phyloP scores from a whole-genome alignment of 2,797 vertebrate genomes.

The Pseudochirops cupreus region DNA sequence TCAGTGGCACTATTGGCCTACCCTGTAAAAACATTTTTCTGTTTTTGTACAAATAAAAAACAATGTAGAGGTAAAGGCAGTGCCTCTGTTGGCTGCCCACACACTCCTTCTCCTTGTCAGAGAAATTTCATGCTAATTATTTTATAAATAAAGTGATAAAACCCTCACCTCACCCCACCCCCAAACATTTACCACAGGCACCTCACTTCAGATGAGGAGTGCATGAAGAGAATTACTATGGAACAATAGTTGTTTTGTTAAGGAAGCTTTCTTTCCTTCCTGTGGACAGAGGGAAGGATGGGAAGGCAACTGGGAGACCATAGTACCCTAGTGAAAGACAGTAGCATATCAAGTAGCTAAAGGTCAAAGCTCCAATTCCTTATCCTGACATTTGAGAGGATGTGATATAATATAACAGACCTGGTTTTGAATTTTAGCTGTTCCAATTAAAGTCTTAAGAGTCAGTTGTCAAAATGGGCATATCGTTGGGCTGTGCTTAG shows the following conservation, averaged over 20 bases:
- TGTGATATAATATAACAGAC: not conserved
- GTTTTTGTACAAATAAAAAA: constrained; percentile 83
- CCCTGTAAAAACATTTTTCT: constrained; percentile 86
- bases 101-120: constrained; percentile 40
- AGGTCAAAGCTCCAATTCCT: not conserved
- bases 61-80: constrained; percentile 80
- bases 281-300: fast-evolving
- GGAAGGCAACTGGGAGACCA: fast-evolving
- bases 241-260: not conserved
- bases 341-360: not conserved
- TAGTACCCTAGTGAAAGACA: constrained; percentile 6
- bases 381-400: not conserved
- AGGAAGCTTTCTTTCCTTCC: not conserved
- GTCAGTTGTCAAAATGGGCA: not conserved
- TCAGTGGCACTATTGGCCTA: constrained; percentile 78
- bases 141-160: constrained; percentile 64
- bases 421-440: not conserved
- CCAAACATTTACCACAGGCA: not conserved
- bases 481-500: not conserved
- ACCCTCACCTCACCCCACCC: not conserved
- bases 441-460: not conserved
- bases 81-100: constrained; percentile 66
- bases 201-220: not conserved
- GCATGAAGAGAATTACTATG: not conserved
- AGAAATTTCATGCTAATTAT: constrained; percentile 64